Conservation (phyloP, 2,888 invertebrate species). For the Epirrhoe tristata region DNA sequence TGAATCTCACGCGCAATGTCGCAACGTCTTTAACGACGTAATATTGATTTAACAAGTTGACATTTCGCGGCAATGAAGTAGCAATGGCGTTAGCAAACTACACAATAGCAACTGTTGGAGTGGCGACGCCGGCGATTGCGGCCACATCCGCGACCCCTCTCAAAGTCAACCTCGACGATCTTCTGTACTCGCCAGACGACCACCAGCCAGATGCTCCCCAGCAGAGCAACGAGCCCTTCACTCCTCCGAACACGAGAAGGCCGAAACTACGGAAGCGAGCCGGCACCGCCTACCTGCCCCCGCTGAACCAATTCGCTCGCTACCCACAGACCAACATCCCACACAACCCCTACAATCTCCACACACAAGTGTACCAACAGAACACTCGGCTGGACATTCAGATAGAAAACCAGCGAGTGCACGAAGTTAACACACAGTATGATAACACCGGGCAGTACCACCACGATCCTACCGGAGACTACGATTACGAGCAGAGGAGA, state of each 20-base stretch:
- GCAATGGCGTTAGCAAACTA: slow-evolving; percentile 80
- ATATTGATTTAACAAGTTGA: slow-evolving; percentile 67
- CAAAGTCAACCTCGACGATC: slow-evolving; percentile 69
- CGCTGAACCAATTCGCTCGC: slow-evolving; percentile 74
- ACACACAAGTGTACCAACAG: slow-evolving; percentile 75
- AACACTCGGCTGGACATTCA: slow-evolving; percentile 73
- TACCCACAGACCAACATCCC: slow-evolving; percentile 71
- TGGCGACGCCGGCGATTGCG: slow-evolving; percentile 67
- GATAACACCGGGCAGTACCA: slow-evolving; percentile 77
- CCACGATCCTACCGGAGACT: slow-evolving; percentile 79
- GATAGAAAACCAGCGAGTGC: slow-evolving; percentile 74
- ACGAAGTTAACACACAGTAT: slow-evolving; percentile 67
- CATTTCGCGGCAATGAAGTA: slow-evolving; percentile 72
- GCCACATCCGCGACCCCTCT: slow-evolving; percentile 67
- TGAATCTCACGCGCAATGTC: slow-evolving; percentile 67
- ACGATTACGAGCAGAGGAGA: slow-evolving; percentile 77
- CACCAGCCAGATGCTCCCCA: slow-evolving; percentile 63
- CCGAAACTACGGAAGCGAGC: slow-evolving; percentile 77
- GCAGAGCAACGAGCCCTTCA: slow-evolving; percentile 61
- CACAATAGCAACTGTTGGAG: slow-evolving; percentile 67
- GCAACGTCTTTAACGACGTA: slow-evolving; percentile 65
- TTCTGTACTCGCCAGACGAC: slow-evolving; percentile 77
- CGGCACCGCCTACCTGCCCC: slow-evolving; percentile 78
- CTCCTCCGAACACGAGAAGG: slow-evolving; percentile 67
- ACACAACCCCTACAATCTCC: slow-evolving; percentile 72